These are phyloP conservation scores for Antigone vipio DNA, from an alignment of 2,113 vertebrate genomes.

Conservation along the genomic window DNA sequence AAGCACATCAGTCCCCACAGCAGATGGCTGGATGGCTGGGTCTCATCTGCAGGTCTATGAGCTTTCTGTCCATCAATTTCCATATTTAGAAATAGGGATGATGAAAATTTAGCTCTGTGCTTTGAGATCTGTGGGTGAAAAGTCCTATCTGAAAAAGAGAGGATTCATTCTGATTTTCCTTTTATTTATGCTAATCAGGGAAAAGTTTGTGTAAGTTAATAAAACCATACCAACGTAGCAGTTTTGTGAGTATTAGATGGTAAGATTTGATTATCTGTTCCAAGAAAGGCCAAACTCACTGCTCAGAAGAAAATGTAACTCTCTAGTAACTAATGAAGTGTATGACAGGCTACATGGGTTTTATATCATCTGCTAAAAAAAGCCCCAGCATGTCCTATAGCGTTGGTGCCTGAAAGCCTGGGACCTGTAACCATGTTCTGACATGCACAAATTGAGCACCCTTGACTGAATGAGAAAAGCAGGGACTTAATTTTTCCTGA, in stretches of 20 bases:
- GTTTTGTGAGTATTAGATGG: not conserved
- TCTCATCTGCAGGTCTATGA: not conserved
- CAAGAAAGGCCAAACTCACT: not conserved
- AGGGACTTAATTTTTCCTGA: not conserved
- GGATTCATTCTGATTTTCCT: not conserved
- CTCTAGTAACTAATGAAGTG: not conserved
- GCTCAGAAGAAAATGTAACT: not conserved
- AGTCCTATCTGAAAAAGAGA: not conserved
- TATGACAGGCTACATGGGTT: not conserved
- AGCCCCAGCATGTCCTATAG: not conserved
- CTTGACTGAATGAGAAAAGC: not conserved
- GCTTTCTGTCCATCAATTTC: not conserved
- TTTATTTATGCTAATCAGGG: not conserved
- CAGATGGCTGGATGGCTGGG: not conserved
- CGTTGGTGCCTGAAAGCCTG: not conserved
- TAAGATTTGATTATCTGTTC: not conserved
- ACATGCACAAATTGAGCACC: not conserved
- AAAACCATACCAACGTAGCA: not conserved
- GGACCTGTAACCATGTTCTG: not conserved
- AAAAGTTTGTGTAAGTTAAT: not conserved
- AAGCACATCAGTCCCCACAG: not conserved
- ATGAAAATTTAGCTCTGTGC: not conserved
- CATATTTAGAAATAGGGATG: not conserved
- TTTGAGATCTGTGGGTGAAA: not conserved
- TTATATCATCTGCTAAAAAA: constrained; percentile 25